Evolutionary conservation across 53 echinoderm and acorn worm genomes (phyloP), one percentile per base, ranked within the genome.

Genomic region (Echinarachnius parma): DNA sequence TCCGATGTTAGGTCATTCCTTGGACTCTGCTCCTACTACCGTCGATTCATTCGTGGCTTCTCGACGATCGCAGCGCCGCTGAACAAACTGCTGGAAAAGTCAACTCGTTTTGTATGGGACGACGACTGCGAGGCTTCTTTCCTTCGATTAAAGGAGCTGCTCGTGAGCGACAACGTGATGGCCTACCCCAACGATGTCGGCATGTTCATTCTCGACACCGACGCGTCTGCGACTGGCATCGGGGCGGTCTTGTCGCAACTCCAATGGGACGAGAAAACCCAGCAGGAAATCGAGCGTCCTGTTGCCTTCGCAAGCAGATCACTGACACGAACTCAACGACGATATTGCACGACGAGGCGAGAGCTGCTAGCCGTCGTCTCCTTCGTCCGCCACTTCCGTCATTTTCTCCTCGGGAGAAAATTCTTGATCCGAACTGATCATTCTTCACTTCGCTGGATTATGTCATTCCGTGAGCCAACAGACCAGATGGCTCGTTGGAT

Each of bases 401-500:
- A 82, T 22, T 78, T 72, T 34, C 53, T 92, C 18, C 61, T 91
- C 0, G 88, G 86, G 14, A 66, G 53, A 22, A 76, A 69, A 48
- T 92, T 87, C 62, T 34, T 53, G 4, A 35, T 81, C 1, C 61
- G 68, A 5, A 81, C 77, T 3, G 80, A 86, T 59, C 80, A 76
- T 50, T 64, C 60, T 66, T 44, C 66, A 15, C 28, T 67, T 21
- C 44, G 67, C 21, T 80, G 70, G 80, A 33, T 80, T 9, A 58
- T 81, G 68, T 61, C 54, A 9, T 86, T 86, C 45, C 76, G 59
- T 16, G 54, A 86, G 16, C 81, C 86, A 8, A 33, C 27, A 8
- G 77, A 69, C 10, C 81, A 86, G 56, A 60, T 81, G n/a, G 86
- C 86, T 16, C 45, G 77, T 15, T 86, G 88, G 88, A 66, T 88